Evolutionary conservation across 2,888 invertebrate species (phyloP), one percentile per base, ranked within the genome.

Genomic region (Achlya flavicornis): DNA sequence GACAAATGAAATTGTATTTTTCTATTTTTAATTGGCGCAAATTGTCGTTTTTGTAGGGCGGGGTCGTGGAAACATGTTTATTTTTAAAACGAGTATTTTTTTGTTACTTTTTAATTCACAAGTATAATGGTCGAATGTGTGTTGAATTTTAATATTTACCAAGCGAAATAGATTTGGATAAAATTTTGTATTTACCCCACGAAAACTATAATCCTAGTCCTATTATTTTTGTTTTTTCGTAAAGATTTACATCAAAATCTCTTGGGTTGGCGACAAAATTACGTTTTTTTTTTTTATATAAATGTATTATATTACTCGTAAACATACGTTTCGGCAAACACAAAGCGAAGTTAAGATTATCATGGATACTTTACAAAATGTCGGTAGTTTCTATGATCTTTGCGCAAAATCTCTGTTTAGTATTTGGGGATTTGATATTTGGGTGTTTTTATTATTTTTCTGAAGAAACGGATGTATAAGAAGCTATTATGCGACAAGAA

Each of bases 1-100:
- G 84, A 83, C 79, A 83, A 86, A 82, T 82, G 66, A 80, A 90
- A 90, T 89, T 87, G 86, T 88, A 86, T 91, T 90, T 89, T 89
- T 90, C 84, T 87, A 78, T 86, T 90, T 90, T 90, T 92, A 91
- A 92, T 92, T 92, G 90, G 81, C 69, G 75, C 83, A 84, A 87
- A 86, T 88, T 83, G 83, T 79, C 75, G 76, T 76, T 79, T 75
- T 74, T 74, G 71, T 72, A 68, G 80, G 79, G 79, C 66, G 69
- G 69, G 73, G 70, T 68, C 72, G 67, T 61, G 70, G 78, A 76
- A 77, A 79, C 72, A 77, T 82, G 60, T 78, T 84, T 82, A 78
- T 78, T 78, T 74, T 76, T 76, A 75, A 77, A 76, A 76, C 66
- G 67, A 73, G 78, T 78, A 76, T 77, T 69, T 66, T 65, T 64